Evolutionary conservation across 2,113 vertebrate genomes (phyloP).

Genomic region (Rhinogobius similis): DNA sequence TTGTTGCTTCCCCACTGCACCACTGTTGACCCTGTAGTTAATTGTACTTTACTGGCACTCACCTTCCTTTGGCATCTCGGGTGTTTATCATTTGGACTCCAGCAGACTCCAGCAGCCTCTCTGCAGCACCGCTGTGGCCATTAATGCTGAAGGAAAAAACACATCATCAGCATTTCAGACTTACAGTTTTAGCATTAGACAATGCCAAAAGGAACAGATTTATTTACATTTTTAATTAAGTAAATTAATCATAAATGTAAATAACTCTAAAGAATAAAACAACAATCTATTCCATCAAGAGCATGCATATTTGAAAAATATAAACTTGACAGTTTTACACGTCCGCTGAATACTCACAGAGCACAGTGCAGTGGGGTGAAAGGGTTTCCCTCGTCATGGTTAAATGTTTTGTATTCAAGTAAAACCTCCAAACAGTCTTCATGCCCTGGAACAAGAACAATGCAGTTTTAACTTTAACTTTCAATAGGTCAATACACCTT

Average conservation of each 20-base stretch:
- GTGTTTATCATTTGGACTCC: slow-evolving; percentile 95
- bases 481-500: neutral
- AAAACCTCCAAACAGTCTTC: slow-evolving; percentile 99
- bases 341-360: slow-evolving; percentile 83
- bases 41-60: slow-evolving; percentile 12
- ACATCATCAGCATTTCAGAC: neutral
- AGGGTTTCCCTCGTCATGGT: slow-evolving; percentile 92
- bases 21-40: neutral
- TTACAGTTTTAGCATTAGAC: neutral
- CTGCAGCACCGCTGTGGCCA: slow-evolving; percentile 90
- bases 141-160: slow-evolving; percentile 82
- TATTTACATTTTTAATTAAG: neutral
- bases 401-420: slow-evolving; percentile 97
- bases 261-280: neutral
- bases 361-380: slow-evolving; percentile 99
- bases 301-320: neutral
- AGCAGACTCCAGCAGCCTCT: slow-evolving; percentile 90
- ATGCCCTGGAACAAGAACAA: slow-evolving; percentile 81
- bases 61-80: slow-evolving; percentile 99
- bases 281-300: neutral
- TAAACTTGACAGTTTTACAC: neutral
- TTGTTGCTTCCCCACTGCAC: neutral
- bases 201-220: no score
- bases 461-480: no score
- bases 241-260: neutral